phyloP scores from a whole-genome alignment of 92 coral and sea anemone species.

The Meandrina meandrites region DNA sequence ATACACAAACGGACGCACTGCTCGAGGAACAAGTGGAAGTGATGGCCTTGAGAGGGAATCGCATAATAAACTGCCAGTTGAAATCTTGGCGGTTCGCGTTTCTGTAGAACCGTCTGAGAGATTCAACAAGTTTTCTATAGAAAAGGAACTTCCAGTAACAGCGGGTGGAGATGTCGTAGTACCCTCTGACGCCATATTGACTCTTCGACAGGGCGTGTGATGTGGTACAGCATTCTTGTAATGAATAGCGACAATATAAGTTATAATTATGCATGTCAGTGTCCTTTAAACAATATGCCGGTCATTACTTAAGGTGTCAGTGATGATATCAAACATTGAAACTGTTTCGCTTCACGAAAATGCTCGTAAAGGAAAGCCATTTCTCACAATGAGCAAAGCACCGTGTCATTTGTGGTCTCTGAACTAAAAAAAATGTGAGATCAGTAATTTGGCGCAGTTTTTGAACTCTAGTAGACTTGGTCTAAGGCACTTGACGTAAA shows the following conservation, averaged over 20 bases:
- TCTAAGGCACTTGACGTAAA: conserved; percentile 7
- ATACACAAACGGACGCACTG: background rate
- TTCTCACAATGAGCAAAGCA: background rate
- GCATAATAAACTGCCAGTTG: background rate
- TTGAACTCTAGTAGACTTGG: background rate
- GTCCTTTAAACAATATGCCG: conserved; percentile 1
- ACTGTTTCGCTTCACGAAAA: background rate
- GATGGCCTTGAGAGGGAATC: background rate
- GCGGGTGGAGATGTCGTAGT: background rate
- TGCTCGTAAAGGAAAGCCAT: background rate
- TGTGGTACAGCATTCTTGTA: background rate
- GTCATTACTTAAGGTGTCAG: conserved; percentile 6
- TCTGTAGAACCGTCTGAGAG: background rate
- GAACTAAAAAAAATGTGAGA: background rate
- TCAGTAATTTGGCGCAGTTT: background rate
- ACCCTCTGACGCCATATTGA: conserved; percentile 20
- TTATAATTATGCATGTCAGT: background rate
- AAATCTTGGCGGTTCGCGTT: background rate
- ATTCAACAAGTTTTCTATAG: conserved; percentile 7
- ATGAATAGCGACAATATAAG: background rate
- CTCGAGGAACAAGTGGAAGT: conserved; percentile 2
- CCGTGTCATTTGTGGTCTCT: background rate
- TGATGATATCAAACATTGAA: background rate
- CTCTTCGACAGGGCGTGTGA: conserved; percentile 12
- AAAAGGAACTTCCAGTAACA: conserved; percentile 6